phyloP scores from a whole-genome alignment of 1,140 invertebrate genomes.

The Drosophila kepulauana region DNA sequence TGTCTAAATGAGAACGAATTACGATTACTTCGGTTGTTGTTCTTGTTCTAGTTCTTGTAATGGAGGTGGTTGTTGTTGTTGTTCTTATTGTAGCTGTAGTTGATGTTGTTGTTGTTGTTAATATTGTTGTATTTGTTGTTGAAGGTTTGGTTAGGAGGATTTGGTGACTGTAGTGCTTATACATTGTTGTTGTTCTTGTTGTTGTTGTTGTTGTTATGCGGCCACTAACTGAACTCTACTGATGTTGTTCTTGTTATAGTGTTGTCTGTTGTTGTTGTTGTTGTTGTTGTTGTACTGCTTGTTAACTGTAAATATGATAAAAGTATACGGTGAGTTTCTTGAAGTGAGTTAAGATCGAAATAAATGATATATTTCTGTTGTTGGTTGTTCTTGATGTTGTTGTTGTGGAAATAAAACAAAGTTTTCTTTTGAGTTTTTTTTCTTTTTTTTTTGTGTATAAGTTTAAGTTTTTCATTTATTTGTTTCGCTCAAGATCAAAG shows the following conservation, averaged over 20 bases:
- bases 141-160: conserved; percentile 50
- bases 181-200: conserved; percentile 59
- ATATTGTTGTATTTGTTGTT: conserved; percentile 41
- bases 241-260: conserved; percentile 21
- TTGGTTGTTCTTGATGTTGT: conserved; percentile 15
- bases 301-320: conserved; percentile 80
- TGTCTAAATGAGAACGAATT: conserved; percentile 29
- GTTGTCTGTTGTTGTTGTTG: conserved; percentile 40
- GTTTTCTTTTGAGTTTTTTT: conserved; percentile 76
- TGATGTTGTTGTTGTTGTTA: conserved; percentile 50
- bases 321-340: conserved; percentile 67
- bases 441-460: conserved; percentile 79
- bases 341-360: conserved; percentile 51
- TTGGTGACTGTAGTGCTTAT: conserved; percentile 54
- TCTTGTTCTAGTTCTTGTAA: conserved; percentile 53
- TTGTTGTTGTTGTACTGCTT: conserved; percentile 48
- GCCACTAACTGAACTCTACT: conserved; percentile 53
- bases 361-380: conserved; percentile 30
- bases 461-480: conserved; percentile 84
- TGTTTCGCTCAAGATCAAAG: conserved; percentile 81
- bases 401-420: conserved; percentile 75
- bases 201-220: conserved; percentile 63
- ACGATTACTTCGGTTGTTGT: conserved; percentile 46
- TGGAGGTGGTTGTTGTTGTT: conserved; percentile 53
- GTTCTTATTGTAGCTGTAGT: conserved; percentile 53